Evolutionary conservation across 1,140 invertebrate species (phyloP), one percentile per base, ranked within the genome.

Genomic region (Drosophila rhopaloa): DNA sequence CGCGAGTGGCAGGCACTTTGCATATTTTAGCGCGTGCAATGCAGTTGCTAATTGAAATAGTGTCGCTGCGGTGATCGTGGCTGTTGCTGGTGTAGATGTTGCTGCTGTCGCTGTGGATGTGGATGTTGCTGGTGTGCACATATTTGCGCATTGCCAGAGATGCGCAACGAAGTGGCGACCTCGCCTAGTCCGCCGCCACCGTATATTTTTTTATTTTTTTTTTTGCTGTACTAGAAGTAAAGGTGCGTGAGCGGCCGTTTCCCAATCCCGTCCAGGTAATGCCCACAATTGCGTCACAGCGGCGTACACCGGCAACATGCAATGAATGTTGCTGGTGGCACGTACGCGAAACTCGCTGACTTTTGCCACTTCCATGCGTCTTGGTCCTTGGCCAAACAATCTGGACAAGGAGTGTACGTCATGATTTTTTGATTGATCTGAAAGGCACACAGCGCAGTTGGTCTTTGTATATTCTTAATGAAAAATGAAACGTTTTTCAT

Each of bases 391-490:
- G 44, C 32, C 37, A 43, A 60, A 53, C 35, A 38, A 57, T 51
- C 14, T 48, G 43, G 66, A 48, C 46, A 59, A 40, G 74, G 38
- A 61, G 40, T 38, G 37, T 43, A 74, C 63, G 78, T 86, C 80
- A 90, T 90, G 81, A 81, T 81, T 90, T 77, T 90, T 91, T 91
- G 90, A 91, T 91, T 91, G 90, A 91, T 91, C 90, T 90, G 83
- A 78, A 91, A 65, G 81, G 90, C 77, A 90, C 90, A 91, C 85
- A 88, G 55, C 67, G 55, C 85, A 91, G 77, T 91, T 81, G 90
- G 61, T 86, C 76, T 86, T 86, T 88, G 67, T 61, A 72, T 71
- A 60, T 83, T 83, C 78, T 89, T 88, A 84, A 88, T 88, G 73
- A 88, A 88, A 88, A 90, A 79, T 84, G 79, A 89, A 88, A 88